Evolutionary conservation across 2,113 vertebrate species (phyloP), one percentile per base, ranked within the genome.

Genomic region (Cichladusa arquata): DNA sequence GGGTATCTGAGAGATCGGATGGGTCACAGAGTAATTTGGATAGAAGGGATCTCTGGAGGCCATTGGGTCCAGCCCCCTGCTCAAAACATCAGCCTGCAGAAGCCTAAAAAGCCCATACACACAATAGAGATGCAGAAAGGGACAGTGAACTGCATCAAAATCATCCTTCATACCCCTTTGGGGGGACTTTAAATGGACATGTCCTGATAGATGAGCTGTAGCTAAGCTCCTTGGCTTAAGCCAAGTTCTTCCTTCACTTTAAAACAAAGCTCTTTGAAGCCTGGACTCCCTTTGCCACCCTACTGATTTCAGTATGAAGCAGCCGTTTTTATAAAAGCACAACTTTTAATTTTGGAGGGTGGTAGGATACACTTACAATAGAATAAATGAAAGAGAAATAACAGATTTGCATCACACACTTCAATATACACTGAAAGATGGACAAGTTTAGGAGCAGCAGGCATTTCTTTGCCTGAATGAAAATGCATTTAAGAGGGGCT

Each of bases 11-110:
- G 14, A 48, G 7, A 6, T 8, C 24, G 22, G 15, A 36, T 36
- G 14, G 5, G 9, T 29, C 4, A 47, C 15, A 40, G 42, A 34
- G 54, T 28, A 34, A 50, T 79, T 34, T 47, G 11, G 3, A 3
- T 50, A 29, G 23, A 50, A 66, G 19, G 6, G 5, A 17, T 36
- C 22, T 44, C 29, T 81, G 51, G 11, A 65, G 6, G 12, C 11
- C 20, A 13, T 16, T 3, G 1, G 5, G 6, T 50, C 23, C 38
- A 65, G 4, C 1, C 4, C 1, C 1, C 13, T n/a, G 36, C 60
- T 71, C 38, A 19, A 54, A 79, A 51, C 19, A 31, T 17, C n/a
- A 73, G 6, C 14, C 73, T 77, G 44, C 26, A 90, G 50, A 26
- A 28, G 18, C 6, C 9, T 19, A 28, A 14, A 47, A 38, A 2